Evolutionary conservation across 2,113 vertebrate species (phyloP).

Genomic region (Hirundichthys speculiger): DNA sequence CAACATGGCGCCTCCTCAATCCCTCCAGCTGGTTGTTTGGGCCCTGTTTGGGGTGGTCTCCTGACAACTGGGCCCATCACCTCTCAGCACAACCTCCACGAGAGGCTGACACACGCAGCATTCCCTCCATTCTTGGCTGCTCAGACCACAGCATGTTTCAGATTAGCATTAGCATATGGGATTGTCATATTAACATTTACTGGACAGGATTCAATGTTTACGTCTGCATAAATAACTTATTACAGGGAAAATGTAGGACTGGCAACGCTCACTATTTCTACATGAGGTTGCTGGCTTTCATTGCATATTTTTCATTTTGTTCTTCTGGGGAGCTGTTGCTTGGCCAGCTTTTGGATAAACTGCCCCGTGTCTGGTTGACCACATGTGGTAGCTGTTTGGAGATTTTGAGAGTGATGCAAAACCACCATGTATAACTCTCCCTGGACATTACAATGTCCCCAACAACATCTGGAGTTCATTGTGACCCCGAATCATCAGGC

Average conservation of each 20-base stretch:
- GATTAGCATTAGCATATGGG: constrained; percentile 44
- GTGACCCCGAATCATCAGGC: constrained; percentile 59
- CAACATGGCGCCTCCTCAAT: constrained; percentile 78
- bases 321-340: constrained; percentile 45
- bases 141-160: constrained; percentile 20
- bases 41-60: constrained; percentile 77
- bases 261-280: constrained; percentile 18
- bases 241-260: constrained; percentile 13
- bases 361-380: constrained; percentile 40
- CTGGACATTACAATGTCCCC: constrained; percentile 68
- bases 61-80: constrained; percentile 73
- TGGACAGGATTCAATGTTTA: constrained; percentile 49
- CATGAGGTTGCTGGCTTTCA: constrained; percentile 39
- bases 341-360: constrained; percentile 51
- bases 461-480: constrained; percentile 72
- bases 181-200: constrained; percentile 66
- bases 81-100: constrained; percentile 51
- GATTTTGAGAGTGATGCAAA: constrained; percentile 59
- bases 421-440: constrained; percentile 55
- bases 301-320: constrained; percentile 34
- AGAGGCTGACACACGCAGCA: constrained; percentile 26
- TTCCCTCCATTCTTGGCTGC: constrained; percentile 40
- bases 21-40: constrained; percentile 78
- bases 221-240: constrained; percentile 43
- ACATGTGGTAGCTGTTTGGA: constrained; percentile 64